Evolutionary conservation across 2,888 invertebrate species (phyloP).

Genomic region (Orthosia cruda): DNA sequence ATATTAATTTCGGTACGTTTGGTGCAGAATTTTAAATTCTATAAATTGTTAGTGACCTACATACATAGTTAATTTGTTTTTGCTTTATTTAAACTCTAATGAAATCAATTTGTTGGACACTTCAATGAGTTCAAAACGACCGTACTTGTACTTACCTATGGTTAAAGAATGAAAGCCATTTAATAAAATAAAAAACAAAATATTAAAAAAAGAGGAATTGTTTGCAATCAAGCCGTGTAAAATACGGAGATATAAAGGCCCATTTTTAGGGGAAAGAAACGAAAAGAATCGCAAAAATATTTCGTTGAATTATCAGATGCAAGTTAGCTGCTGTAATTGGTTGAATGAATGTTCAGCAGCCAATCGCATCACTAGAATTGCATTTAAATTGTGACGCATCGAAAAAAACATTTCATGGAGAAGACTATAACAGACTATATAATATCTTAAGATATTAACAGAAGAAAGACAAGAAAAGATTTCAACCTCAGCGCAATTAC

Average conservation of each 20-base stretch:
- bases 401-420: too few species aligned
- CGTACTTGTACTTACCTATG: not conserved
- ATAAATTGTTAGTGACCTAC: not conserved
- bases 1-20: not conserved
- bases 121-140: constrained; percentile 3
- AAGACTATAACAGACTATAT: too few species aligned
- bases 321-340: too few species aligned
- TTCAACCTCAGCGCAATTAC: too few species aligned
- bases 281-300: not conserved
- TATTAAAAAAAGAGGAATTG: too few species aligned
- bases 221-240: not conserved
- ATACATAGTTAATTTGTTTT: not conserved
- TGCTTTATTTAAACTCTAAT: constrained; percentile 1
- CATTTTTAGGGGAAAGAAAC: too few species aligned
- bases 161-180: not conserved
- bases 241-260: not conserved
- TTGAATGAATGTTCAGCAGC: too few species aligned
- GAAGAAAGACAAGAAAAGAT: not conserved
- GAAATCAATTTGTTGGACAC: constrained; percentile 14
- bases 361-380: too few species aligned
- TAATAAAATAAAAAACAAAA: too few species aligned
- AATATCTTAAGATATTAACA: not conserved
- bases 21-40: not conserved
- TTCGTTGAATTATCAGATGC: too few species aligned
- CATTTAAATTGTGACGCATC: too few species aligned